Evolutionary conservation across 2,113 vertebrate genomes (phyloP), one percentile per base, ranked within the genome.

Genomic region (Podilymbus podiceps): DNA sequence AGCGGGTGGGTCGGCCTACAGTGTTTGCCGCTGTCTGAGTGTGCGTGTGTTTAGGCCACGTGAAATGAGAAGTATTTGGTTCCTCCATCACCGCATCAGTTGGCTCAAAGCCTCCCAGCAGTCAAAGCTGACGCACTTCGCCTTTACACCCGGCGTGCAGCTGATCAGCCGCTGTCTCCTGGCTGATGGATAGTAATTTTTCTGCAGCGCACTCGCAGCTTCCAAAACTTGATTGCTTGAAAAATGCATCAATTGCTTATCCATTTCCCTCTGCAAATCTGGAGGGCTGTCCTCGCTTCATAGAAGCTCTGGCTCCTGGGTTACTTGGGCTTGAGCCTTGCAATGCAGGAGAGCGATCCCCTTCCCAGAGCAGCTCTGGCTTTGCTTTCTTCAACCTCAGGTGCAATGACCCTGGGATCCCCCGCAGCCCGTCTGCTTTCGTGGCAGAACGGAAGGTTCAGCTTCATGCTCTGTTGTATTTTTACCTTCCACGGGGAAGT

Each of bases 91-190:
- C 66, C 63, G 24, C 24, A 12, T 66, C 55, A 58, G 42, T 58
- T 89, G 73, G 73, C 46, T 84, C 40, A 30, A 77, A 84, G 76
- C 76, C 55, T 84, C 64, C 64, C 84, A 81, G 76, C 84, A 53
- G 50, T 58, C 84, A 31, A 11, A 81, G 60, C 77, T 88, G 69
- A 53, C 47, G 24, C 31, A 1, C 55, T 91, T 46, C 82, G 46
- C 78, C 21, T 75, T 68, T 50, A 15, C 6, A 81, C 22, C 59
- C 35, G 47, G 74, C 52, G 15, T 11, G 75, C 78, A 74, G 55
- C 94, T 86, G 76, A 60, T 55, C 60, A 53, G 69, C 0, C 1
- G 3, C 74, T 69, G 40, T 35, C 69, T 63, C 31, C 25, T 84
- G 58, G 38, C 76, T 85, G 67, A 9, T 17, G 35, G 69, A 11